These are phyloP conservation scores for Crotalus tigris DNA, from an alignment of 2,113 vertebrate genomes.

Conservation along the genomic window DNA sequence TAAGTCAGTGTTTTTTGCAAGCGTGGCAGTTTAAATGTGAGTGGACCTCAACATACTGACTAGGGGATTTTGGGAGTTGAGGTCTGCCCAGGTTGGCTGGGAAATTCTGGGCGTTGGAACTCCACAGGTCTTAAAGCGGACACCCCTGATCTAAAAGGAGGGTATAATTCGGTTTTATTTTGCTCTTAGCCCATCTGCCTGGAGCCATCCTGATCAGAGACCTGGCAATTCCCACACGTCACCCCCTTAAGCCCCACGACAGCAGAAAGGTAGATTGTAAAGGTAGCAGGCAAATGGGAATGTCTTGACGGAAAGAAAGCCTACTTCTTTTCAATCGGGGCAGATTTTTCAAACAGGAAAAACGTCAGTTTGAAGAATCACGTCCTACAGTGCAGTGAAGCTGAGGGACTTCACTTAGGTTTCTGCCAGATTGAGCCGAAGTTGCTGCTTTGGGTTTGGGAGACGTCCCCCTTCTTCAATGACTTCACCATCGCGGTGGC, in stretches of 20 bases:
- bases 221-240: neutral
- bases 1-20: constrained; percentile 60
- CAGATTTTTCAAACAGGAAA: constrained; percentile 25
- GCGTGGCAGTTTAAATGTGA: neutral
- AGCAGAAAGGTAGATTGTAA: neutral
- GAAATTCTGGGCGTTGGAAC: neutral
- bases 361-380: constrained; percentile 64
- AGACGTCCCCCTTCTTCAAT: constrained; percentile 60
- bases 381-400: constrained; percentile 45
- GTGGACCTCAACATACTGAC: neutral
- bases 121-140: neutral
- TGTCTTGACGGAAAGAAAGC: neutral
- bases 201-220: neutral
- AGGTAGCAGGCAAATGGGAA: neutral
- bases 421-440: constrained; percentile 38
- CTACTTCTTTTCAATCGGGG: fast-evolving
- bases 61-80: neutral
- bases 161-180: neutral
- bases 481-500: constrained; percentile 58
- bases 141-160: neutral
- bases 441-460: constrained; percentile 36
- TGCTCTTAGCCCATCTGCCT: neutral
- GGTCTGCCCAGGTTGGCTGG: neutral
- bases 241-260: neutral
- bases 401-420: constrained; percentile 57